phyloP scores from a whole-genome alignment of 2,888 invertebrate genomes.

The Allophyes oxyacanthae region DNA sequence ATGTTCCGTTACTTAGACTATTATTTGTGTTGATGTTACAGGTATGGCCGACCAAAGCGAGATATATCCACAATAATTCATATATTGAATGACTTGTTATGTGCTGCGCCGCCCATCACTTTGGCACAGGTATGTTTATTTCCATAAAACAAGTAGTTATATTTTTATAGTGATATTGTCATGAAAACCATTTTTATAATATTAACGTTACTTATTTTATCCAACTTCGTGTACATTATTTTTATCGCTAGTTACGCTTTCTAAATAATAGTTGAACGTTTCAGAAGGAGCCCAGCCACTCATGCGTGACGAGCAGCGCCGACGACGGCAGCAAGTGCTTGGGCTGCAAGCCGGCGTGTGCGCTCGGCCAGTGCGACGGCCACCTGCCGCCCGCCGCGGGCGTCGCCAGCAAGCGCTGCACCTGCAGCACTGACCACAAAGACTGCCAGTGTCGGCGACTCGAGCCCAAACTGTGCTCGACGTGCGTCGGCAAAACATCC shows the following conservation, averaged over 20 bases:
- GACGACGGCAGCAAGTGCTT: slow-evolving; percentile 71
- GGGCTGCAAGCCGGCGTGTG: slow-evolving; percentile 73
- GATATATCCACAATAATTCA: slow-evolving; percentile 98
- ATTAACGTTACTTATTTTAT: slow-evolving; percentile 23
- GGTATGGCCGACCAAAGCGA: slow-evolving; percentile 96
- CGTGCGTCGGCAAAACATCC: slow-evolving; percentile 63
- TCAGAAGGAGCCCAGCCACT: slow-evolving; percentile 81
- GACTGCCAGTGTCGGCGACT: slow-evolving; percentile 68
- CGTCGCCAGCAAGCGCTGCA: slow-evolving; percentile 51
- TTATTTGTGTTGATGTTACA: slow-evolving; percentile 64
- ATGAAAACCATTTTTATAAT: slow-evolving; percentile 15
- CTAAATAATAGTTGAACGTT: slow-evolving; percentile 50
- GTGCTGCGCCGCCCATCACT: slow-evolving; percentile 93
- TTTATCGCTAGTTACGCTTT: slow-evolving; percentile 31
- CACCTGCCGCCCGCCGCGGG: slow-evolving; percentile 63
- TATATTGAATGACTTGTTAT: slow-evolving; percentile 97
- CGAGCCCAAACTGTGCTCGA: slow-evolving; percentile 62
- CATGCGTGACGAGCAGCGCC: slow-evolving; percentile 64
- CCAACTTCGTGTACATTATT: slow-evolving; percentile 4
- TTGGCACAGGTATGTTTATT: slow-evolving; percentile 82
- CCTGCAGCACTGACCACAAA: slow-evolving; percentile 52
- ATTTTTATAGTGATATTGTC: no score
- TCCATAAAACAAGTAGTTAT: neutral
- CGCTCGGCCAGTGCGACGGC: slow-evolving; percentile 80
- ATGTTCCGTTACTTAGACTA: slow-evolving; percentile 29